Evolutionary conservation across 2,797 vertebrate species (phyloP).

Genomic region (Phaenicophaeus curvirostris): DNA sequence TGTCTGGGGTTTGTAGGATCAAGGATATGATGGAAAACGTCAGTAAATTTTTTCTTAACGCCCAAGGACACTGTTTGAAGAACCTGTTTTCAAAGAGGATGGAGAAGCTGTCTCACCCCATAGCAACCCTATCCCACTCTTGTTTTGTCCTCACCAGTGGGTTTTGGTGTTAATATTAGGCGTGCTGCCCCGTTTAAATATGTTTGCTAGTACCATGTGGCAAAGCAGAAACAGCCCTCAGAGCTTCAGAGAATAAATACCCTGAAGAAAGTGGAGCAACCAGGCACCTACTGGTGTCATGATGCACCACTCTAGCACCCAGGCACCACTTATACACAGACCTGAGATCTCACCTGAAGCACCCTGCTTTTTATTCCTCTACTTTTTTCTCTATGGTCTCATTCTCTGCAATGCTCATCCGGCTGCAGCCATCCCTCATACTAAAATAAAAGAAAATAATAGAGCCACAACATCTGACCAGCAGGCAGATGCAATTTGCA

Average conservation of each 20-base stretch:
- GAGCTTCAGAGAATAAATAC: background rate
- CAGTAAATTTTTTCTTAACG: background rate
- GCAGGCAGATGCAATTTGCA: background rate
- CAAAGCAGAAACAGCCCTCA: background rate
- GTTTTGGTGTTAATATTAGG: background rate
- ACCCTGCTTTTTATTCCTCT: background rate
- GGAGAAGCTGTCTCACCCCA: background rate
- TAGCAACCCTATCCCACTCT: background rate
- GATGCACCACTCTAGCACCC: background rate
- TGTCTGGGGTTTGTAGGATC: background rate
- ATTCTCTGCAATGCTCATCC: background rate
- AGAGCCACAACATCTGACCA: background rate
- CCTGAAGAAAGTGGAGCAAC: background rate
- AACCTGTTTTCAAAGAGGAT: background rate
- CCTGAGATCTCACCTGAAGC: background rate
- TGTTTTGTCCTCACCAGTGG: background rate
- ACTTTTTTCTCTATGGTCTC: background rate
- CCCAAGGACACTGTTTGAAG: background rate
- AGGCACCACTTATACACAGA: accelerated
- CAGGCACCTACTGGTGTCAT: background rate
- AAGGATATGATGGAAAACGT: background rate
- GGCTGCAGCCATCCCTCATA: background rate
- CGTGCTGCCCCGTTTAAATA: background rate
- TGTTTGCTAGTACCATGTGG: background rate
- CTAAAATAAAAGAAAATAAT: background rate